Percentiles rank a stretch among this genome's conserved stretches.
phyloP scores from a whole-genome alignment of 1,140 invertebrate species.

The Amyelois transitella region DNA sequence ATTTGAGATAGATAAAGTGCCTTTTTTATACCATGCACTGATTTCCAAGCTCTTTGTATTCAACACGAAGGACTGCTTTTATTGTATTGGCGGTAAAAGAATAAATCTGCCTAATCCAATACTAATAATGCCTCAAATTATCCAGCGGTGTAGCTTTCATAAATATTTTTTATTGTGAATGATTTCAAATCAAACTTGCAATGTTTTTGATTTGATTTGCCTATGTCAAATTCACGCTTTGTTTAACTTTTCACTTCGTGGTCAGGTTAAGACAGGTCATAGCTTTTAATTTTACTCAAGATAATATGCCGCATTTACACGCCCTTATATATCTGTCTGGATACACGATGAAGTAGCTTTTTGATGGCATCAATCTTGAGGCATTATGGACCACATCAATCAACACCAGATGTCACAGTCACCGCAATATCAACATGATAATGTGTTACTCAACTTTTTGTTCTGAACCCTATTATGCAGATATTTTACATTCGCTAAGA shows the following conservation, averaged over 20 bases:
- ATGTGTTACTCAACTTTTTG: no score
- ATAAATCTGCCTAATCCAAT: background rate
- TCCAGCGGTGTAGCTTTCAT: no score
- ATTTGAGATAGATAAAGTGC: constrained; percentile 14
- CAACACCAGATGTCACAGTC: constrained; percentile 35
- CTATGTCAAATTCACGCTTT: no score
- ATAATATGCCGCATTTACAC: background rate
- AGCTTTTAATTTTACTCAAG: background rate
- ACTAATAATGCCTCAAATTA: no score
- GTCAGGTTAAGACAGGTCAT: no score
- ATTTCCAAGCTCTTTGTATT: constrained; percentile 5
- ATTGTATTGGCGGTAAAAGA: background rate
- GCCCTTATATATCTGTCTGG: background rate
- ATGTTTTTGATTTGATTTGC: no score
- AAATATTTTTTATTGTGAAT: no score
- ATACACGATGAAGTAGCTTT: constrained; percentile 3
- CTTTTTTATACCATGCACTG: constrained; percentile 8
- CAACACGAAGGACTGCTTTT: background rate
- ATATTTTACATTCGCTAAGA: no score
- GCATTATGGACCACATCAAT: constrained; percentile 42
- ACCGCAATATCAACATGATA: background rate
- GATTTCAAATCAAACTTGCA: no score
- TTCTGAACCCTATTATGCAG: no score
- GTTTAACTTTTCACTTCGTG: no score
- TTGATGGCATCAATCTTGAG: constrained; percentile 23